Percentiles rank a stretch among this genome's conserved stretches.
These are phyloP conservation scores for Luscinia luscinia DNA, from an alignment of 2,797 vertebrate species.

Conservation along the genomic window DNA sequence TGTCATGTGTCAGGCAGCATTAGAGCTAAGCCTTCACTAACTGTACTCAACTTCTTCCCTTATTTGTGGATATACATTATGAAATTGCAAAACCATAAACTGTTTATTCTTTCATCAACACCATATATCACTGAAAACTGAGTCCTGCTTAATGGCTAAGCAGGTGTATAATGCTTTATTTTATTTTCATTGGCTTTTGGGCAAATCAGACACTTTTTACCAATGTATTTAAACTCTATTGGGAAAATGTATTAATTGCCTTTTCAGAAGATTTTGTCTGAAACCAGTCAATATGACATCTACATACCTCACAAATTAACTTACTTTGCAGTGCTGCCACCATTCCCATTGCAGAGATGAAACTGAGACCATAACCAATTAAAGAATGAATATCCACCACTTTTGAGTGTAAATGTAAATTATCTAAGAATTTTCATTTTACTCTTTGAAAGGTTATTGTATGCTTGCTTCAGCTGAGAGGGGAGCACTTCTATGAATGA, in stretches of 20 bases:
- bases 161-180: neutral
- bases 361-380: neutral
- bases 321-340: neutral
- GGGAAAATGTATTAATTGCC: neutral
- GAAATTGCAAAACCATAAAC: neutral
- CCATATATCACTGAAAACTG: neutral
- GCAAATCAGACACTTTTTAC: neutral
- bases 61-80: neutral
- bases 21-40: neutral
- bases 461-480: neutral
- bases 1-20: neutral
- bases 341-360: neutral
- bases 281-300: neutral
- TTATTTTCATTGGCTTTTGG: neutral
- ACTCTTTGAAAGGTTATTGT: neutral
- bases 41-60: neutral
- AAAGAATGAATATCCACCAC: neutral
- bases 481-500: neutral
- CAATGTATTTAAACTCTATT: neutral
- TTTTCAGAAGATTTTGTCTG: neutral
- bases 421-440: neutral
- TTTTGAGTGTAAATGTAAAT: neutral
- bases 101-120: neutral
- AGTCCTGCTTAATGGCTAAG: neutral
- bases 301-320: neutral